Evolutionary conservation across 2,888 invertebrate species (phyloP).

Genomic region (Trichopria drosophilae): DNA sequence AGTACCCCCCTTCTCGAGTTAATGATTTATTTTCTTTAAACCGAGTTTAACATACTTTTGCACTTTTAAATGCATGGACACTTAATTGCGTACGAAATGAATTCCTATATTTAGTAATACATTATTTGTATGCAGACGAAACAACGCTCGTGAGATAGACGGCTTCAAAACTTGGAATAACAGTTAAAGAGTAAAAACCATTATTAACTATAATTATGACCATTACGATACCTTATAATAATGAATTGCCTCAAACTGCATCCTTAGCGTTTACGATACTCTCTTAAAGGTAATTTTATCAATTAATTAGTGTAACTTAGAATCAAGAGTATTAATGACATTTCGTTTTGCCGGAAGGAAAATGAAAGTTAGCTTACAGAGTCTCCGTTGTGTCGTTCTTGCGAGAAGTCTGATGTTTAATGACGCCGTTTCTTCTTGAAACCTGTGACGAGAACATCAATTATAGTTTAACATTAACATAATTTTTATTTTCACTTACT

Average conservation of each 20-base stretch:
- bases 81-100: too few species aligned
- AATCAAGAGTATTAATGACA: slow-evolving; percentile 54
- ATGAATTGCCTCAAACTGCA: slow-evolving; percentile 50
- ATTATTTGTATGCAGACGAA: too few species aligned
- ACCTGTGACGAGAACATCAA: slow-evolving; percentile 40
- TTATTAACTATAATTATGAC: slow-evolving; percentile 51
- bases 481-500: slow-evolving; percentile 55
- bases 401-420: slow-evolving; percentile 42
- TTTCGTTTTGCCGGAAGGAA: slow-evolving; percentile 47
- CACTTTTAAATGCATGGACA: too few species aligned
- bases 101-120: too few species aligned
- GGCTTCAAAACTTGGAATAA: slow-evolving; percentile 46
- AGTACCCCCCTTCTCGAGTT: too few species aligned
- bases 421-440: slow-evolving; percentile 57
- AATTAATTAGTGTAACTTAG: slow-evolving; percentile 53
- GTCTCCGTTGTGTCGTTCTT: slow-evolving; percentile 46
- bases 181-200: slow-evolving; percentile 56
- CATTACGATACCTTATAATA: slow-evolving; percentile 52
- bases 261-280: slow-evolving; percentile 46
- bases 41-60: too few species aligned
- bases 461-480: slow-evolving; percentile 1
- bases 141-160: too few species aligned
- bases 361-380: slow-evolving; percentile 45
- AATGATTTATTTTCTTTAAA: too few species aligned
- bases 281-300: slow-evolving; percentile 50